phyloP scores from a whole-genome alignment of 2,113 vertebrate genomes.

The Orientallactaga bullata region DNA sequence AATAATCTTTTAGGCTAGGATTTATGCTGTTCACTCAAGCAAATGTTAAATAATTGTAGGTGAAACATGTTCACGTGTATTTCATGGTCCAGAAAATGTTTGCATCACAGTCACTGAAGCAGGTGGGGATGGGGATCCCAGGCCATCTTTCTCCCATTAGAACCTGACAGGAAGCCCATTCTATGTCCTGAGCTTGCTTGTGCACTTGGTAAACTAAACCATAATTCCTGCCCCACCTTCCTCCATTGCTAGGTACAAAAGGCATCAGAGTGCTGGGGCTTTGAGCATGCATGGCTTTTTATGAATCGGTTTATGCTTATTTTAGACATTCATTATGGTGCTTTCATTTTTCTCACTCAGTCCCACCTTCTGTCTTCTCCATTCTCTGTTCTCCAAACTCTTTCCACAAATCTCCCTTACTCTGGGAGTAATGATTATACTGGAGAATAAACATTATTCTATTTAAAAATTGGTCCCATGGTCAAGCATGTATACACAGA shows the following conservation, averaged over 20 bases:
- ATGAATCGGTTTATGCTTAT: background rate
- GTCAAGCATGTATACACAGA: background rate
- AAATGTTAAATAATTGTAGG: background rate
- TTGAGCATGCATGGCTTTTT: background rate
- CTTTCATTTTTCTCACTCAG: background rate
- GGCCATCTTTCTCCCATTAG: background rate
- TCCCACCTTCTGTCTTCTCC: background rate
- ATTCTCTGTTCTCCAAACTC: background rate
- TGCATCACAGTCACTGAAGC: fast-evolving
- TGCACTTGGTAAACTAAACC: background rate
- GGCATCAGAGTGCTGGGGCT: background rate
- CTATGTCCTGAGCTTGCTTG: background rate
- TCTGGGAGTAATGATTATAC: background rate
- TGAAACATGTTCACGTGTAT: fast-evolving
- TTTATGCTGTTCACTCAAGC: background rate
- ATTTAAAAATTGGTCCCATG: background rate
- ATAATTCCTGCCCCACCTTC: background rate
- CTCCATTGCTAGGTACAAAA: background rate
- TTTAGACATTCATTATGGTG: background rate
- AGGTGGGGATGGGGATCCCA: background rate
- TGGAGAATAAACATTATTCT: background rate
- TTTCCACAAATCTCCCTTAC: background rate
- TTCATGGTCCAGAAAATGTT: background rate
- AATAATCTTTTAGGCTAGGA: background rate
- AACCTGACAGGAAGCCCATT: fast-evolving